These are phyloP conservation scores for Drosophila ohnishii DNA, from an alignment of 1,140 invertebrate species.

Conservation along the genomic window DNA sequence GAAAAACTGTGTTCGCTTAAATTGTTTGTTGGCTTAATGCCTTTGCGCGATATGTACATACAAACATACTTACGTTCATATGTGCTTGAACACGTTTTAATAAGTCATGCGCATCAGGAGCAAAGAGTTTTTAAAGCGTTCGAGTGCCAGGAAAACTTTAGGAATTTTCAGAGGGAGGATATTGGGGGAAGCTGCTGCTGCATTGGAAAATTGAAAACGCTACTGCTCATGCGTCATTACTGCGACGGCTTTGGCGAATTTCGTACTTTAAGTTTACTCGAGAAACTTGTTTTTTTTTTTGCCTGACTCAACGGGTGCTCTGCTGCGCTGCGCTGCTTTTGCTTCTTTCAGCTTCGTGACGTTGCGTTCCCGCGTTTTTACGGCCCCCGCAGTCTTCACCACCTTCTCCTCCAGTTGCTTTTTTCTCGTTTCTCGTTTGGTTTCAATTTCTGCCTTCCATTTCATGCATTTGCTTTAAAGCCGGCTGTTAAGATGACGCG, in stretches of 20 bases:
- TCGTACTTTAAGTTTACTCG: conserved; percentile 26
- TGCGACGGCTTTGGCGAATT: conserved; percentile 37
- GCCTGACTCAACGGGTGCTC: conserved; percentile 53
- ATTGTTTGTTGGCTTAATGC: conserved; percentile 80
- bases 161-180: conserved; percentile 29
- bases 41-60: conserved; percentile 16
- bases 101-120: conserved; percentile 76
- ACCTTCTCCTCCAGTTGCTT: background rate
- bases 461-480: conserved; percentile 47
- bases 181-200: conserved; percentile 5
- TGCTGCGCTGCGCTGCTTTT: conserved; percentile 5
- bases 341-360: conserved; percentile 34
- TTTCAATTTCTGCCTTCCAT: conserved; percentile 36
- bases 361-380: conserved; percentile 49
- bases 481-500: conserved; percentile 31
- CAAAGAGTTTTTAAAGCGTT: conserved; percentile 67
- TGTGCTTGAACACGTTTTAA: conserved; percentile 71
- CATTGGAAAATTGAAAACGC: conserved; percentile 41
- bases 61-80: background rate
- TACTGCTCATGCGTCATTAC: conserved; percentile 45
- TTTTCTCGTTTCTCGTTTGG: conserved; percentile 21
- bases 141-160: conserved; percentile 2
- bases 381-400: conserved; percentile 12
- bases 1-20: conserved; percentile 78
- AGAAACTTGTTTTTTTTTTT: conserved; percentile 53